These are phyloP conservation scores for Thumatha senex DNA, from an alignment of 2,888 invertebrate species.

Conservation along the genomic window DNA sequence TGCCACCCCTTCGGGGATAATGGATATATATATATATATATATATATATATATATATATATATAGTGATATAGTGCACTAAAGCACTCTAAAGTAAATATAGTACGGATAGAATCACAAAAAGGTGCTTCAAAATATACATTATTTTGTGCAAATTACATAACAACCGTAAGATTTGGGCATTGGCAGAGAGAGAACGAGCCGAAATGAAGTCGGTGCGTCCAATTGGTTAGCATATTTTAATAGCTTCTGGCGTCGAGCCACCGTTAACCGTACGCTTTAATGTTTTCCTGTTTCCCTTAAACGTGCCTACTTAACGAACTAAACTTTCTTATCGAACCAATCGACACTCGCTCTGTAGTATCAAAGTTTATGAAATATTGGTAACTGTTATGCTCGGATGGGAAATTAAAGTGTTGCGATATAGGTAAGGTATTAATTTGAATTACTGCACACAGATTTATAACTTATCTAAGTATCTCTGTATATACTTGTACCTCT, in stretches of 20 bases:
- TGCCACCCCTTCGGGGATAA: too few relatives aligned
- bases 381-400: constrained; percentile 39
- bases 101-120: constrained; percentile 30
- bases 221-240: constrained; percentile 78
- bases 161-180: constrained; percentile 52
- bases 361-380: constrained; percentile 64
- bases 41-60: too few relatives aligned
- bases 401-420: constrained; percentile 4
- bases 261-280: constrained; percentile 69
- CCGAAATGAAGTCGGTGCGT: constrained; percentile 60
- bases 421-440: too few relatives aligned
- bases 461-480: too few relatives aligned
- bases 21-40: too few relatives aligned
- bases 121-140: constrained; percentile 53
- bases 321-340: constrained; percentile 79
- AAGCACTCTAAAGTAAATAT: background rate
- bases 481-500: too few relatives aligned
- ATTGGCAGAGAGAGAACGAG: constrained; percentile 45
- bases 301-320: constrained; percentile 81
- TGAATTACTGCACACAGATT: too few relatives aligned
- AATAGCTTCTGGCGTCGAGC: constrained; percentile 74
- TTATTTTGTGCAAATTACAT: constrained; percentile 60
- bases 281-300: constrained; percentile 78
- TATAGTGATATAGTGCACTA: too few relatives aligned
- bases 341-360: constrained; percentile 66